Evolutionary conservation across 2,888 invertebrate species (phyloP), one percentile per base, ranked within the genome.

Genomic region (Lissonota sp.): DNA sequence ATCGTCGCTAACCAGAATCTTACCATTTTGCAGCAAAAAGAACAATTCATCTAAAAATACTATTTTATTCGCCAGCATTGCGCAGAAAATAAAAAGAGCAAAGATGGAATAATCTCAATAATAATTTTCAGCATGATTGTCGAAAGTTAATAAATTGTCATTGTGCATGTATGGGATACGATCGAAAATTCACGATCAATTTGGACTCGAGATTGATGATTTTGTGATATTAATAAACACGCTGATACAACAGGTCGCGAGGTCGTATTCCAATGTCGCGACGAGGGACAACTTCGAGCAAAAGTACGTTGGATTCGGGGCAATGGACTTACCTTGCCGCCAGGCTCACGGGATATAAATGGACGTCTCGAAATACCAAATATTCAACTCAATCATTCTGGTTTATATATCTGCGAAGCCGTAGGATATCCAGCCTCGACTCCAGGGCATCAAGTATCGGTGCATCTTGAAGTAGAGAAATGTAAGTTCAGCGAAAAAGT

Each of bases 231-330:
- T 37, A 60, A 67, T 62, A 74, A 74, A 73, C 3, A 26, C 26
- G 1, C 1, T 26, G 26, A 26, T 73, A 60, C 79, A 73, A 75
- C 83, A 98, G 98, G 97, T 92, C 96, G 97, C 55, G 98, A 98
- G 92, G 98, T 98, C 51, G 97, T 98, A 46, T 97, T 98, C 94
- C 96, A 96, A 93, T 99, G 99, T 90, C 96, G 98, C 84, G 98
- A 98, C 89, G 97, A 97, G 93, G 97, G 98, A n/a, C 95, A 95
- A 0, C 91, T 94, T 0, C 94, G 98, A 72, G 96, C 96, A 3
- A 94, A 94, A 67, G 97, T 98, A 5, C 94, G 94, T 46, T 97
- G 97, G 97, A 90, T 95, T 0, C 94, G 96, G 70, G 96, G 95
- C 60, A 95, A 95, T 69, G 96, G 96, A 42, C 93, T 94, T 72